Conservation (phyloP, 1,140 invertebrate species). For the Pemphigus obesinymphae region DNA sequence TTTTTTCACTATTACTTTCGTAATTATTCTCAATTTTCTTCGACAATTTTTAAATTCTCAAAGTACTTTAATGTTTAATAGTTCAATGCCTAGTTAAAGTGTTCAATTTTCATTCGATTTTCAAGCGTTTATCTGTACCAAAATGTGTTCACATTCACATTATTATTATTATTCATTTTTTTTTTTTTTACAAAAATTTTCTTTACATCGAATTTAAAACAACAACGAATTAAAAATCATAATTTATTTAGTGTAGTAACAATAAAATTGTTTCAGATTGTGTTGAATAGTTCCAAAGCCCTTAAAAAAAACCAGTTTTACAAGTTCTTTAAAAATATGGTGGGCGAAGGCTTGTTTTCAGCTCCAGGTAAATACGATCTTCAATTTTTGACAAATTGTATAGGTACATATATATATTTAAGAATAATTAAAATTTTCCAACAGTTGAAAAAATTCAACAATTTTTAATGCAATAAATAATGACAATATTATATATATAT, state of each 20-base stretch:
- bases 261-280: slow-evolving; percentile 42
- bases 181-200: neutral
- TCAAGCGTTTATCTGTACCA: too few relatives aligned
- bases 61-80: too few relatives aligned
- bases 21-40: too few relatives aligned
- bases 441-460: too few relatives aligned
- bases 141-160: too few relatives aligned
- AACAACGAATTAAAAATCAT: neutral
- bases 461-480: neutral
- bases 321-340: slow-evolving; percentile 45
- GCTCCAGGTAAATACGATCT: slow-evolving; percentile 43
- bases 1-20: too few relatives aligned
- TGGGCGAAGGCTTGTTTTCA: slow-evolving; percentile 45
- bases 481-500: too few relatives aligned
- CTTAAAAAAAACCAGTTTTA: slow-evolving; percentile 45
- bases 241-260: neutral
- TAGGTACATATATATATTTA: neutral
- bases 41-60: too few relatives aligned
- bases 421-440: too few relatives aligned
- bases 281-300: slow-evolving; percentile 45
- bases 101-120: too few relatives aligned
- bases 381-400: too few relatives aligned
- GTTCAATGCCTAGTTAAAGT: too few relatives aligned
- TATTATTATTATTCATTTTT: neutral
- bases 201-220: neutral